Evolutionary conservation across 64 coral and sea anemone species (phyloP).

Genomic region (Exaiptasia diaphana): DNA sequence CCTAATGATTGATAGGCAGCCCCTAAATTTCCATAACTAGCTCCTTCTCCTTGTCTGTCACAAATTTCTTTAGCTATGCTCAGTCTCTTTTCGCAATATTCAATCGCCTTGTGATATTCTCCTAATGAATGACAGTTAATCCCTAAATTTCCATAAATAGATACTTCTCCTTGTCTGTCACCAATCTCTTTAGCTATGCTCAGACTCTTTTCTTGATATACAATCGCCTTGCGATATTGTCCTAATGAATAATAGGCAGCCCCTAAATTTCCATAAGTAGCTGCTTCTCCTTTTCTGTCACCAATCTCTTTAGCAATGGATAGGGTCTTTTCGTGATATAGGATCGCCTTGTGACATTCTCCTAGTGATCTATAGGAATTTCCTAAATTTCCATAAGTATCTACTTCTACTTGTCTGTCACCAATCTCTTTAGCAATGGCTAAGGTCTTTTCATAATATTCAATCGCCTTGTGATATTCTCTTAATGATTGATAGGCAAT

Average conservation of each 20-base stretch:
- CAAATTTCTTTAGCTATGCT: too few species aligned
- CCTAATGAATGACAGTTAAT: too few species aligned
- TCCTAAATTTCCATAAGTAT: not conserved
- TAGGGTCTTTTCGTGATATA: not conserved
- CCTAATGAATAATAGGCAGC: not conserved
- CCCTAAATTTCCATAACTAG: too few species aligned
- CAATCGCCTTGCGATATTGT: not conserved
- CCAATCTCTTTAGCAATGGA: not conserved
- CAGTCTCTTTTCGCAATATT: too few species aligned
- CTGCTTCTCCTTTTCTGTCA: not conserved
- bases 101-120: too few species aligned
- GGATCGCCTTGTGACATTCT: not conserved
- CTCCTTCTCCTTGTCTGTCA: too few species aligned
- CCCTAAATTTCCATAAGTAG: not conserved
- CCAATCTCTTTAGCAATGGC: not conserved
- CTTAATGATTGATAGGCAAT: not conserved
- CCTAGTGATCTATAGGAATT: not conserved
- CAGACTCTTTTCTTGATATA: conserved; percentile 7
- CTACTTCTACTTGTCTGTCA: not conserved
- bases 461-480: not conserved
- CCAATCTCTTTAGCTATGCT: not conserved
- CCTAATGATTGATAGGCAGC: too few species aligned
- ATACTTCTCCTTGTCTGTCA: too few species aligned
- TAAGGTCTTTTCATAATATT: not conserved
- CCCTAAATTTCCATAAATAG: too few species aligned